These are phyloP conservation scores for Diprion similis DNA, from an alignment of 1,140 invertebrate species.

Conservation along the genomic window DNA sequence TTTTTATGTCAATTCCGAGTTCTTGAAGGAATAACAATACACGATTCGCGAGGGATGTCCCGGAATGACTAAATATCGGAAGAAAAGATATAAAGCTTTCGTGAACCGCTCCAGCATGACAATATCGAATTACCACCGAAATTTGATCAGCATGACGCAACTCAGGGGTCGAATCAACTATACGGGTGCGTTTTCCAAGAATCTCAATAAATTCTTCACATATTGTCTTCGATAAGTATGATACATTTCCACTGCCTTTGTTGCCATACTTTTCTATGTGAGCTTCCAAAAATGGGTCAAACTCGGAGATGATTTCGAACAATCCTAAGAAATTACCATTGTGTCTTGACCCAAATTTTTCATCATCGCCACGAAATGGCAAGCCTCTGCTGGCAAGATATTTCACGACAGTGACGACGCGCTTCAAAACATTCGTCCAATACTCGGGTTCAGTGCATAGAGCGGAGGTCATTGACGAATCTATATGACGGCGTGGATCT, in stretches of 20 bases:
- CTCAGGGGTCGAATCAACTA: slow-evolving; percentile 38
- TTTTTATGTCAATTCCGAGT: slow-evolving; percentile 29
- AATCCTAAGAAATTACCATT: slow-evolving; percentile 37
- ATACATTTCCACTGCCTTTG: slow-evolving; percentile 31
- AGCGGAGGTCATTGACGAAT: slow-evolving; percentile 18
- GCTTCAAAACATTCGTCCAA: slow-evolving; percentile 36
- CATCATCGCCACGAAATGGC: slow-evolving; percentile 34
- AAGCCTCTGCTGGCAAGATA: slow-evolving; percentile 31
- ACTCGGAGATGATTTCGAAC: slow-evolving; percentile 33
- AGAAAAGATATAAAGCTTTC: slow-evolving; percentile 1
- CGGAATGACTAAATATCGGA: slow-evolving; percentile 2
- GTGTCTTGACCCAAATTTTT: slow-evolving; percentile 29
- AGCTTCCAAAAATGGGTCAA: slow-evolving; percentile 33
- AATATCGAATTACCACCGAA: slow-evolving; percentile 15
- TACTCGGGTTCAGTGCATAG: slow-evolving; percentile 30
- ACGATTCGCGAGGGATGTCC: background rate
- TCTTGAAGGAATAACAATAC: slow-evolving; percentile 15
- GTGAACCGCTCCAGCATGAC: slow-evolving; percentile 6
- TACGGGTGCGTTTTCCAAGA: slow-evolving; percentile 30
- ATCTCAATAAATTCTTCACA: slow-evolving; percentile 36
- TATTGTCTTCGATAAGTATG: slow-evolving; percentile 35
- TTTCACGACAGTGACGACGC: slow-evolving; percentile 37
- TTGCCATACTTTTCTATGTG: slow-evolving; percentile 33
- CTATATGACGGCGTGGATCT: slow-evolving; percentile 25
- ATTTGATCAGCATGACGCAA: slow-evolving; percentile 37